Base-by-base conservation (phyloP, 2,113 vertebrate species). In the Bettongia penicillata region DNA sequence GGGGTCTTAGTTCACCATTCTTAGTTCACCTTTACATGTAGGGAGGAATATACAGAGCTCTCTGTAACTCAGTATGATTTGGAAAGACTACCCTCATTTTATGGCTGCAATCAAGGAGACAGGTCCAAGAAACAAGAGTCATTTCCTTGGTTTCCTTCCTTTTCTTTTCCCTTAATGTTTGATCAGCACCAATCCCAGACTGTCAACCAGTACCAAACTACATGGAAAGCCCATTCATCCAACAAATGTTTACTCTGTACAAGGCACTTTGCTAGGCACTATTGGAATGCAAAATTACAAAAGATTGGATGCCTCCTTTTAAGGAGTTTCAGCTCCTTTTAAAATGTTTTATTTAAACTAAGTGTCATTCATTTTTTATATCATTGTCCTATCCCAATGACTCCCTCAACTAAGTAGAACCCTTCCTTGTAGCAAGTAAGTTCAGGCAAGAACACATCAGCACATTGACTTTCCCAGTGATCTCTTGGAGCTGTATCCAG, bases 61-160 rank as follows among this genome's bases (percentile, higher is more conserved):
- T n/a, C 25, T 95, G 48, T n/a, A 94, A 57, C 93, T 90, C n/a
- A 51, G 19, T 37, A 61, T 8, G 47, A 92, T 97, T 98, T 95
- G 97, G 92, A 51, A 97, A 11, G 12, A 90, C 8, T 49, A 89
- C 43, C 90, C 12, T 93, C 50, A 96, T 95, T 92, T 95, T 93
- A 93, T 43, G 37, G 96, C 53, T 94, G 51, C 26, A 97, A 97
- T 97, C 96, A 97, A 96, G 93, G 2, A 84, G 92, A 48, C 47
- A 61, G 93, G 90, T 93, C 84, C 97, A 98, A 97, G 2, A 96
- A 93, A 97, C 43, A 43, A 43, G 96, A 96, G 43, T 37, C 5
- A 94, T 93, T 95, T 95, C 23, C 90, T 96, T 93, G 8, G 1
- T 90, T 28, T 2, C 93, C 90, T 96, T 68, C 91, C 26, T 48